Base-by-base conservation (phyloP, 2,113 vertebrate species). In the Lanius ludovicianus region DNA sequence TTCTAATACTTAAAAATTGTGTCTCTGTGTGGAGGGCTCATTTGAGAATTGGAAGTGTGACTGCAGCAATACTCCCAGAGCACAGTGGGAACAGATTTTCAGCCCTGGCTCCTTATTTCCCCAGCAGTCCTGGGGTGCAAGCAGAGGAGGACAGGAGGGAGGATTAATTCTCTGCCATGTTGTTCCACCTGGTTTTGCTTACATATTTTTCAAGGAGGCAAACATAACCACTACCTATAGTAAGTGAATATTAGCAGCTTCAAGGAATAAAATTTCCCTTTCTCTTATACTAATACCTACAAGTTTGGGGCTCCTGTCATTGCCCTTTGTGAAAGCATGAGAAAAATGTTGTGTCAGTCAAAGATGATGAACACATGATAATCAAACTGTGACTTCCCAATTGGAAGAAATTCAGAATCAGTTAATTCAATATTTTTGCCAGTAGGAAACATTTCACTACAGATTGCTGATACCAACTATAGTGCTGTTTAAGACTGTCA, bases 391-490 rank as follows among this genome's bases (percentile, higher is more conserved):
- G 86, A 59, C 59, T 67, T 35, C 23, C 55, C 68, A 88, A 41
- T 1, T 83, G 39, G 82, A 96, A 90, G 56, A 91, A 74, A 93
- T 79, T 44, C 53, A 53, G 74, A 95, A 83, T 44, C 33, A 44
- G 33, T 74, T 67, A 85, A 77, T 84, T 81, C 68, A 92, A 33
- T 93, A 71, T 52, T 89, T 96, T 95, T 93, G 21, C 78, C 87
- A 19, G 88, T 95, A 94, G 63, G 68, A 87, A 97, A 78, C 67
- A 77, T 90, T 97, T 93, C 89, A 81, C 79, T 77, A 80, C 33
- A 94, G 90, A 87, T 89, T 95, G 81, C 69, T 88, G 77, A 62
- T 70, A 96, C 12, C 63, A 84, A 30, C 62, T 71, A 57, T 37
- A 92, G 28, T 33, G 31, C 46, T 82, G 39, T 92, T 96, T 73